Percentiles rank a stretch among this genome's conserved stretches.
phyloP scores from a whole-genome alignment of 2,113 vertebrate species.

The Rhinoptilus africanus region DNA sequence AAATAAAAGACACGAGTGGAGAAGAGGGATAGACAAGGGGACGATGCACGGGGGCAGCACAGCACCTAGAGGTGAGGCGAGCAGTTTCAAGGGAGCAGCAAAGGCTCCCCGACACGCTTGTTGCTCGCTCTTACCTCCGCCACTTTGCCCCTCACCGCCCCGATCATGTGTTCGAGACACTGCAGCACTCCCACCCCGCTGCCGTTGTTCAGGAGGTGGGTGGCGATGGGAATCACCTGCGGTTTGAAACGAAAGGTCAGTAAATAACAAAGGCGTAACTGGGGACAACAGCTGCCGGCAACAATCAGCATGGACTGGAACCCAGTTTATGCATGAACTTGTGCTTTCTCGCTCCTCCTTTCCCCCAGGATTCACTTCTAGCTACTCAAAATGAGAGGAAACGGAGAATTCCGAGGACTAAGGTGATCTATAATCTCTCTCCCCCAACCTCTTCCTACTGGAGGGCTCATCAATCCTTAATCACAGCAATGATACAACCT shows the following conservation, averaged over 20 bases:
- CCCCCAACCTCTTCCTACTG: background rate
- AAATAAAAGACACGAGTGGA: background rate
- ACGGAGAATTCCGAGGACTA: background rate
- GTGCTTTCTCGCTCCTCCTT: background rate
- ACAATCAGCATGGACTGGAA: fast-evolving
- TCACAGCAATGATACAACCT: fast-evolving
- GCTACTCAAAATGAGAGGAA: background rate
- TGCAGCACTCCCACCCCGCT: conserved; percentile 88
- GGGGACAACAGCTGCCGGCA: fast-evolving
- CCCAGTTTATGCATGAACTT: fast-evolving
- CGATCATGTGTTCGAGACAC: conserved; percentile 95
- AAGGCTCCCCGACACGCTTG: fast-evolving
- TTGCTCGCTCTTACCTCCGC: conserved; percentile 80
- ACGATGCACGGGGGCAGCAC: fast-evolving
- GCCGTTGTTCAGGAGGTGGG: conserved; percentile 84
- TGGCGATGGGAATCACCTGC: conserved; percentile 91
- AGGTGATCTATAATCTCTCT: background rate
- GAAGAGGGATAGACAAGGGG: background rate
- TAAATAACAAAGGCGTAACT: fast-evolving
- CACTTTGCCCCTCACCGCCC: conserved; percentile 88
- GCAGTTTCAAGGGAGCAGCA: background rate
- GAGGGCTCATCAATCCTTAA: background rate
- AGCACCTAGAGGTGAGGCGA: too few relatives aligned
- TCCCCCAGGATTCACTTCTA: background rate
- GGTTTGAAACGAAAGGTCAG: background rate